Evolutionary conservation across 1,140 invertebrate genomes (phyloP).

Genomic region (Drosophila miranda): DNA sequence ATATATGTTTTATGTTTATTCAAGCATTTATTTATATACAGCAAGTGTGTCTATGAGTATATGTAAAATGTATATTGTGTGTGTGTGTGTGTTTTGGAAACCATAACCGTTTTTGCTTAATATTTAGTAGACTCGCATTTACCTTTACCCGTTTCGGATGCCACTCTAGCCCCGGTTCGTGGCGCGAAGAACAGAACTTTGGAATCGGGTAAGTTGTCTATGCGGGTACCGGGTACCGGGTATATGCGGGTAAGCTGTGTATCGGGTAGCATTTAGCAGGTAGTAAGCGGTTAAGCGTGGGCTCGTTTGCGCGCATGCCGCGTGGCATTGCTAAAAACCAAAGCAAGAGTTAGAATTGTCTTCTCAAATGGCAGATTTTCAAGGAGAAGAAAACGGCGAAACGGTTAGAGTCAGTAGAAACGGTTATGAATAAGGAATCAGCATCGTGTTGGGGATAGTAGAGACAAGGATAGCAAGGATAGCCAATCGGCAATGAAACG

Average conservation of each 20-base stretch:
- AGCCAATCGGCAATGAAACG: neutral
- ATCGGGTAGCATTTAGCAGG: conserved; percentile 43
- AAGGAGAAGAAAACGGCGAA: neutral
- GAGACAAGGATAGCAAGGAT: too few species aligned
- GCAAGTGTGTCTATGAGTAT: conserved; percentile 15
- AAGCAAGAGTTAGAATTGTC: conserved; percentile 56
- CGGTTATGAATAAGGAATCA: neutral
- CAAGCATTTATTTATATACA: conserved; percentile 69
- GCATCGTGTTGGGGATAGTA: too few species aligned
- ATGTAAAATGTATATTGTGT: conserved; percentile 17
- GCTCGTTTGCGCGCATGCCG: conserved; percentile 62
- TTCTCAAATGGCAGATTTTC: conserved; percentile 4
- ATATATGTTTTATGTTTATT: conserved; percentile 50
- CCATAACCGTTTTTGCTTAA: conserved; percentile 47
- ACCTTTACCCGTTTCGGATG: conserved; percentile 44
- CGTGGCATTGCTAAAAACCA: conserved; percentile 72
- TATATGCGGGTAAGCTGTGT: conserved; percentile 26
- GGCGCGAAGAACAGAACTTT: conserved; percentile 26
- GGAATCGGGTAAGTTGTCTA: conserved; percentile 34
- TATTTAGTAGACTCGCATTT: conserved; percentile 10
- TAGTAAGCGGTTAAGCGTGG: conserved; percentile 52
- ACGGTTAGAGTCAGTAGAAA: neutral
- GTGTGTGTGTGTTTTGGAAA: conserved; percentile 9
- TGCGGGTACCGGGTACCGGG: conserved; percentile 17
- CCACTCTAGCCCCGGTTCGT: conserved; percentile 7